phyloP scores from a whole-genome alignment of 35 echinoderm and acorn worm species.

The Apostichopus japonicus region DNA sequence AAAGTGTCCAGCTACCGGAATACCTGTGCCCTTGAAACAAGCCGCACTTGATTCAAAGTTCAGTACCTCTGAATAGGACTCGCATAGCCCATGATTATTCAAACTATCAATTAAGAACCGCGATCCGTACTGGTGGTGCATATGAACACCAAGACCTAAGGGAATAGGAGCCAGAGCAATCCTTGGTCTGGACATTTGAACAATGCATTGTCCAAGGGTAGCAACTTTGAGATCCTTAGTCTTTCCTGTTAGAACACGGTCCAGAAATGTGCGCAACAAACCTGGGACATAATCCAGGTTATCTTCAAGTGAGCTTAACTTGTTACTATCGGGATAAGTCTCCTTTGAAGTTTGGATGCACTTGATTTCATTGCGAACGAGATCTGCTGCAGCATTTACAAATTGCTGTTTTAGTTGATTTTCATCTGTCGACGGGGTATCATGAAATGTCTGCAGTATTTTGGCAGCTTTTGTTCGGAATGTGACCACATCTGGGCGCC shows the following conservation, averaged over 20 bases:
- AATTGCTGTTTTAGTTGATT: not conserved
- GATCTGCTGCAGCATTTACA: not conserved
- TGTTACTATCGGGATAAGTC: not conserved
- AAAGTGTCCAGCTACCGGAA: not conserved
- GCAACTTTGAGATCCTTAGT: not conserved
- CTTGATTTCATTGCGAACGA: not conserved
- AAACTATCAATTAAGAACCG: constrained; percentile 50
- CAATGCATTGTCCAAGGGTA: not conserved
- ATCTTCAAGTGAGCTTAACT: not conserved
- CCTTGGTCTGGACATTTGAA: not conserved
- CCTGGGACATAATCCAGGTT: not conserved
- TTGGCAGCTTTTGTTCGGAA: not conserved
- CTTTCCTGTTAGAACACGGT: not conserved
- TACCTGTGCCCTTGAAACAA: not conserved
- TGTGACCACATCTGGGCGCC: not conserved
- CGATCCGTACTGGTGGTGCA: constrained; percentile 47
- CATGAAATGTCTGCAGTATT: too few relatives aligned
- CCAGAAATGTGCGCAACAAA: not conserved
- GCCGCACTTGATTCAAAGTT: constrained; percentile 8
- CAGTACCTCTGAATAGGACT: constrained; percentile 26
- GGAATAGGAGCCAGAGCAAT: not conserved
- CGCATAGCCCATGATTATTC: constrained; percentile 24
- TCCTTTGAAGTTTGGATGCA: not conserved
- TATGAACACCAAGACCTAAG: constrained; percentile 15
- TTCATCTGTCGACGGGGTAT: not conserved